Evolutionary conservation across 2,888 invertebrate genomes (phyloP), one percentile per base, ranked within the genome.

Genomic region (Auanema freiburgensis): DNA sequence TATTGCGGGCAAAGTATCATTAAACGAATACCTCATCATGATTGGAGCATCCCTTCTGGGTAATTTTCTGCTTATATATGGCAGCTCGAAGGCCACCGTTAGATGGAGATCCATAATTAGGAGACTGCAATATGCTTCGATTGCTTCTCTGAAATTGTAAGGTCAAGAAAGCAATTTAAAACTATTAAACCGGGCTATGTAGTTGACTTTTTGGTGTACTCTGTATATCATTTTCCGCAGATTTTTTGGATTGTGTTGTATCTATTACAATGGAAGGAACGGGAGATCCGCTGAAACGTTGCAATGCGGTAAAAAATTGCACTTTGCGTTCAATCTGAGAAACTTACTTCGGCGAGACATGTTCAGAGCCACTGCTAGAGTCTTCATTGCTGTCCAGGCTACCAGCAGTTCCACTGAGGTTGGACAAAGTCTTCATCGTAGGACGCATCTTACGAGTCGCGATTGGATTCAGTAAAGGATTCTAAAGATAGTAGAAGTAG

Each of bases 381-480:
- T 25, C 52, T n/a, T 52, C 21, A 25, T 60, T 60, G 54, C 54
- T 60, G 44, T 16, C 55, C 2, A 52, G 16, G 11, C 52, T 52
- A 6, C 52, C 52, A n/a, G 24, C 25, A 25, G 52, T 23, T 16
- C 23, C 41, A 16, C 16, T n/a, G 2, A 43, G 16, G 41, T 23
- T 18, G 14, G 24, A 18, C 8, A 57, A 57, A 2, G 57, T 41
- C 16, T 62, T 57, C 16, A 44, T 43, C 23, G 49, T 50, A 5
- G 57, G 33, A 16, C 62, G 49, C 62, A 62, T 62, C 25, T 53
- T 50, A 18, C 63, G 50, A 10, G 63, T 63, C 14, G 63, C 52
- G 24, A 63, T 63, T 10, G 63, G 63, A 11, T 52, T 18, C 43
- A 63, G 57, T 40, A 63, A 49, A 5, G 63, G 58, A 33, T 58